A percentile compares a stretch with the other conserved stretches of the same genome.
phyloP scores from a whole-genome alignment of 2,113 vertebrate species.

The Rana temporaria region DNA sequence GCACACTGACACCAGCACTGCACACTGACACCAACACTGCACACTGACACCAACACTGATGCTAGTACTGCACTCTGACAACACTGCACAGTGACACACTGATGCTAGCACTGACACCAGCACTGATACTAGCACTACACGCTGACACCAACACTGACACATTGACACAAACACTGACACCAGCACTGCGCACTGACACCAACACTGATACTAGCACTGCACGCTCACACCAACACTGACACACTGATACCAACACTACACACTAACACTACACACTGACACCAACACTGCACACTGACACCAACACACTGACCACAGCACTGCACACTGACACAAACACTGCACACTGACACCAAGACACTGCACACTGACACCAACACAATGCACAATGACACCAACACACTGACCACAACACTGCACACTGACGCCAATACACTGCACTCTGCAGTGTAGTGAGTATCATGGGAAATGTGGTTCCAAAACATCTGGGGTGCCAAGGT shows the following conservation, averaged over 20 bases:
- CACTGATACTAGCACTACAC: not conserved
- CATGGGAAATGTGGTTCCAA: no score
- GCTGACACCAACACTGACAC: not conserved
- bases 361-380: not conserved
- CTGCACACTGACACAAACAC: not conserved
- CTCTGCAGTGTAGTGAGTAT: not conserved
- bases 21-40: not conserved
- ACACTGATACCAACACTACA: not conserved
- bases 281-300: not conserved
- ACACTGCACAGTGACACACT: not conserved
- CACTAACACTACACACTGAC: not conserved
- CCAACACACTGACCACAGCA: not conserved
- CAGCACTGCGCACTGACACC: not conserved
- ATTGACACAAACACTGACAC: not conserved
- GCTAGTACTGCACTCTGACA: not conserved
- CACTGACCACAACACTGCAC: not conserved
- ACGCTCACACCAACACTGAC: not conserved
- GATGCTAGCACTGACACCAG: not conserved
- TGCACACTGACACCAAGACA: not conserved
- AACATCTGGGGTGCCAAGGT: no score
- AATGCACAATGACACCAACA: not conserved
- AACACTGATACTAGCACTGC: not conserved
- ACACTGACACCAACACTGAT: not conserved
- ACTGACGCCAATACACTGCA: not conserved
- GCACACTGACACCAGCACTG: no score